phyloP scores from a whole-genome alignment of 2,888 invertebrate genomes.

The Chrysopilus asiliformis region DNA sequence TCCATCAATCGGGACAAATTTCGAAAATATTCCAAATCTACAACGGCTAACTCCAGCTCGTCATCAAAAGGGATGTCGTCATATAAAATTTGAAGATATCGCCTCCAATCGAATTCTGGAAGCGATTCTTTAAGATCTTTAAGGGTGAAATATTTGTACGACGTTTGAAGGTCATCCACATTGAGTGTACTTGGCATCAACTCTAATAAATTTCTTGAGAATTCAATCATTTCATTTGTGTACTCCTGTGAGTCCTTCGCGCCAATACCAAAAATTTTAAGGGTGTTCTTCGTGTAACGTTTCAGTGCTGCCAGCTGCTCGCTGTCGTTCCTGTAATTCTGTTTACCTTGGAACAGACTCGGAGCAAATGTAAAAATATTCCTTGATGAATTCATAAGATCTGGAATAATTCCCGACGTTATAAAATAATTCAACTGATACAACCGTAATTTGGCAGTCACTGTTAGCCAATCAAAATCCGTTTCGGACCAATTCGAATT shows the following conservation, averaged over 20 bases:
- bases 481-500: slow-evolving; percentile 45
- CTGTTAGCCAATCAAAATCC: slow-evolving; percentile 50
- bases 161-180: slow-evolving; percentile 10
- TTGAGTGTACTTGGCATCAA: slow-evolving; percentile 12
- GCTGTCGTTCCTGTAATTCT: no score
- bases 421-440: slow-evolving; percentile 68
- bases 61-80: slow-evolving; percentile 12
- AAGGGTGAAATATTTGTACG: slow-evolving; percentile 13
- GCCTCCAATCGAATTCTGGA: slow-evolving; percentile 14
- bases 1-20: slow-evolving; percentile 12
- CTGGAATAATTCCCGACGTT: slow-evolving; percentile 71
- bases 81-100: slow-evolving; percentile 13
- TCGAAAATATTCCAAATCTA: slow-evolving; percentile 11
- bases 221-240: slow-evolving; percentile 17
- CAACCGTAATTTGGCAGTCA: slow-evolving; percentile 54
- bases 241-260: slow-evolving; percentile 12
- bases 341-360: slow-evolving; percentile 50
- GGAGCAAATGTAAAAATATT: slow-evolving; percentile 77
- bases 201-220: slow-evolving; percentile 17
- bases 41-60: slow-evolving; percentile 6
- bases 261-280: slow-evolving; percentile 12
- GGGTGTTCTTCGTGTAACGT: slow-evolving; percentile 45
- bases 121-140: slow-evolving; percentile 9
- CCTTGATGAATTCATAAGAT: slow-evolving; percentile 74
- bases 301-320: slow-evolving; percentile 57